A percentile compares a stretch with the other conserved stretches of the same genome.
phyloP scores from a whole-genome alignment of 1,140 invertebrate genomes.

The Paramacrobiotus metropolitanus region DNA sequence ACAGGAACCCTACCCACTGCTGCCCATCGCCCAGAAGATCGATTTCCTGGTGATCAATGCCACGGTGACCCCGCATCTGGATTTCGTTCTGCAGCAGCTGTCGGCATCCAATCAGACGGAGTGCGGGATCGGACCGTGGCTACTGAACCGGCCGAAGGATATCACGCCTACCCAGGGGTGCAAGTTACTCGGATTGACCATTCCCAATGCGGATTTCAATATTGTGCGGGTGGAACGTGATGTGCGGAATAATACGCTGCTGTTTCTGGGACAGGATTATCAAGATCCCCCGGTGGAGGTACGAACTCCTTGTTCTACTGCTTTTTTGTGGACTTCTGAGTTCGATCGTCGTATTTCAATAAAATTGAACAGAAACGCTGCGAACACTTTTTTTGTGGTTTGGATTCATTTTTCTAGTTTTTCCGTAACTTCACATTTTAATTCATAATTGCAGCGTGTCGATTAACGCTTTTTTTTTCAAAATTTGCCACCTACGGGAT shows the following conservation, averaged over 20 bases:
- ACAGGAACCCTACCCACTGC: neutral
- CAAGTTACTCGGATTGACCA: neutral
- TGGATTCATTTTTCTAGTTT: no score
- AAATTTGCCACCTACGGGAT: no score
- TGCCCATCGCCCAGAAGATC: neutral
- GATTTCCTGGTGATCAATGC: conserved; percentile 1
- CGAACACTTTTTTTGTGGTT: no score
- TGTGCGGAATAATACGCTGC: neutral
- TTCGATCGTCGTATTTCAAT: no score
- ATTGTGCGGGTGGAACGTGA: neutral
- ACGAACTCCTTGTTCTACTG: no score
- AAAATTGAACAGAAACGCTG: neutral
- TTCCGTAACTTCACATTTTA: no score
- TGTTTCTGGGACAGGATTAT: neutral
- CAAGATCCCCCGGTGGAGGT: neutral
- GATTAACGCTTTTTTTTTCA: no score
- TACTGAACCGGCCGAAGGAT: neutral
- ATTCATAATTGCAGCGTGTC: no score
- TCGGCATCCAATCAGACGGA: neutral
- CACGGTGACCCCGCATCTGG: neutral
- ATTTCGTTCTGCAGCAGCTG: neutral
- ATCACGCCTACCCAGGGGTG: neutral
- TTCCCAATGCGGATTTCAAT: neutral
- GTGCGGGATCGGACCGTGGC: neutral
- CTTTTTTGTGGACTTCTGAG: no score